A percentile compares a stretch with the other conserved stretches of the same genome.
phyloP scores from a whole-genome alignment of 2,797 vertebrate species.

The Nyctibius grandis region DNA sequence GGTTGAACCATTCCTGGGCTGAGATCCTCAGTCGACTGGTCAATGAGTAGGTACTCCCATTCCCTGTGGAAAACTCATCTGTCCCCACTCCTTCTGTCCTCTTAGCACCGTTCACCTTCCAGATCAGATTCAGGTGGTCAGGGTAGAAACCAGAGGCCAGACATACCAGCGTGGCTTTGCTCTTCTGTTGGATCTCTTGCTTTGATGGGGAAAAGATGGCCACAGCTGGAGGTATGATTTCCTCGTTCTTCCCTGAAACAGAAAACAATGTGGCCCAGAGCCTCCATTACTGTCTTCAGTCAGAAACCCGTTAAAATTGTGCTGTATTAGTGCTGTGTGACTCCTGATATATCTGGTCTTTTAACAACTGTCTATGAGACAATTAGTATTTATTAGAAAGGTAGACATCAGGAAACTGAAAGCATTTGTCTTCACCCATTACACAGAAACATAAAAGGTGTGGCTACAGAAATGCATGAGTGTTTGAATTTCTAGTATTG shows the following conservation, averaged over 20 bases:
- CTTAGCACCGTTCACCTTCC: constrained; percentile 60
- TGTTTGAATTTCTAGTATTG: background rate
- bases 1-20: constrained; percentile 61
- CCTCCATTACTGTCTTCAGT: background rate
- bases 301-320: background rate
- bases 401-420: background rate
- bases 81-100: constrained; percentile 62
- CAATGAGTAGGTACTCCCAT: constrained; percentile 24
- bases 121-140: constrained; percentile 67
- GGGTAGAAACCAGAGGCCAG: constrained; percentile 75
- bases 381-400: background rate
- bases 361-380: background rate
- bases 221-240: constrained; percentile 27
- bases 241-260: background rate
- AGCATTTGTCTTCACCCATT: background rate
- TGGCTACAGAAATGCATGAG: background rate
- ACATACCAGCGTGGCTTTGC: constrained; percentile 73
- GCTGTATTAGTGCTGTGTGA: background rate
- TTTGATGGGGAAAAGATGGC: constrained; percentile 71
- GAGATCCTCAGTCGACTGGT: constrained; percentile 71
- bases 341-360: background rate
- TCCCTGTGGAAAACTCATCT: constrained; percentile 10
- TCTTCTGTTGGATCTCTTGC: constrained; percentile 60
- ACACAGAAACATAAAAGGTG: background rate
- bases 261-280: background rate